A percentile compares a stretch with the other conserved stretches of the same genome.
Conservation (phyloP, 2,113 vertebrate genomes). For the Felis catus region DNA sequence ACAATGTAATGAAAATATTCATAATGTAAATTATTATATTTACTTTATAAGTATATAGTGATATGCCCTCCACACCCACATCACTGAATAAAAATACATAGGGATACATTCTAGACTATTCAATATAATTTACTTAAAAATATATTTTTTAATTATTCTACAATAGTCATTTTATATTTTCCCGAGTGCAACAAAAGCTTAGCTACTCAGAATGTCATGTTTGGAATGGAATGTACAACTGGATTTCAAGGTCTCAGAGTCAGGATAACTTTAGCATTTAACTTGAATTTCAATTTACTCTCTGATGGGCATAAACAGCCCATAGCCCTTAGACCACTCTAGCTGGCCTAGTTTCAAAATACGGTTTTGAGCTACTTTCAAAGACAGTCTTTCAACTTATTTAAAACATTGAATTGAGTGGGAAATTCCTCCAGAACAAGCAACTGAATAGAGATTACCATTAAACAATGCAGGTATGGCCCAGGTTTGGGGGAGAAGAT, state of each 20-base stretch:
- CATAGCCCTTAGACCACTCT: not conserved
- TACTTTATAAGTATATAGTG: not conserved
- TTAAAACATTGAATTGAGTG: not conserved
- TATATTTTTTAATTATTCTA: not conserved
- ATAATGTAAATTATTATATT: not conserved
- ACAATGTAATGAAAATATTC: not conserved
- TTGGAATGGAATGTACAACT: not conserved
- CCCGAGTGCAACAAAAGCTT: not conserved
- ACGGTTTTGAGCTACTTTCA: not conserved
- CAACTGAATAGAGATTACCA: not conserved
- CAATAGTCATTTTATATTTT: not conserved
- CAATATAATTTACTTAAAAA: not conserved
- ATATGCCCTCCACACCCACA: not conserved
- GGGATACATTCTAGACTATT: not conserved
- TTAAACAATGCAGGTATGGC: not conserved
- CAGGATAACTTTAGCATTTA: not conserved
- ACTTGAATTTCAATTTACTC: not conserved
- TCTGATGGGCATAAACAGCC: not conserved
- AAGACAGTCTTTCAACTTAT: not conserved
- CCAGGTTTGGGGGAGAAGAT: not conserved
- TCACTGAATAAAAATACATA: not conserved
- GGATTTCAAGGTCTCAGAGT: not conserved
- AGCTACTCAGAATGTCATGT: not conserved
- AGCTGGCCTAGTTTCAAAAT: constrained; percentile 26
- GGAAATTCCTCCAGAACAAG: not conserved